phyloP scores from a whole-genome alignment of 2,113 vertebrate species.

The Leucopternis melanops region DNA sequence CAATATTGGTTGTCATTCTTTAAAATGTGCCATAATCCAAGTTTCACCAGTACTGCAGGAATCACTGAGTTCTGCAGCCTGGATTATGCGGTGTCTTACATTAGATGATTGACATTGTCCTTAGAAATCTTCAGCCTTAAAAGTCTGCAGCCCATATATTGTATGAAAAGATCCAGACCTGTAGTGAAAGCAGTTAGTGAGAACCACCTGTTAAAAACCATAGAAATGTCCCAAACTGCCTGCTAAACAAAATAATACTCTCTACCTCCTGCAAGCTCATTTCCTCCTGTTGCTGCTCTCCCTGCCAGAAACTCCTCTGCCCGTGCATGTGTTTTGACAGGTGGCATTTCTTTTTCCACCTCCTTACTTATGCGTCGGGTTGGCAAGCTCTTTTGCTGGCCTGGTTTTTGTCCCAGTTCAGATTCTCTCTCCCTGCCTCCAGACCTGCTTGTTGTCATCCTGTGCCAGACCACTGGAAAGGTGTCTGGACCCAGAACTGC shows the following conservation, averaged over 20 bases:
- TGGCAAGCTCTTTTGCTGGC: neutral
- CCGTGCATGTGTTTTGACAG: neutral
- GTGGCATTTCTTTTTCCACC: neutral
- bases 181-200: neutral
- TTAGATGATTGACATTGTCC: neutral
- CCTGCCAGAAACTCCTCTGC: neutral
- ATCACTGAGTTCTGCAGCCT: neutral
- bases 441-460: neutral
- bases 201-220: neutral
- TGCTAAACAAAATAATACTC: neutral
- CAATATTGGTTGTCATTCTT: neutral
- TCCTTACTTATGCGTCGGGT: neutral
- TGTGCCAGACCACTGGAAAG: neutral
- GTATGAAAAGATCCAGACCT: neutral
- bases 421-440: neutral
- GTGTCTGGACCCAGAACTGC: neutral
- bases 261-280: neutral
- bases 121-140: neutral
- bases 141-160: neutral
- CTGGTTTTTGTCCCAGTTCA: neutral
- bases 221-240: neutral
- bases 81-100: neutral
- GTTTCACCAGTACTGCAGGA: neutral
- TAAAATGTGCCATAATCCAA: neutral
- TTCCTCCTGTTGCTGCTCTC: neutral